Evolutionary conservation across 2,113 vertebrate species (phyloP), one percentile per base, ranked within the genome.

Genomic region (Hemibagrus wyckioides): DNA sequence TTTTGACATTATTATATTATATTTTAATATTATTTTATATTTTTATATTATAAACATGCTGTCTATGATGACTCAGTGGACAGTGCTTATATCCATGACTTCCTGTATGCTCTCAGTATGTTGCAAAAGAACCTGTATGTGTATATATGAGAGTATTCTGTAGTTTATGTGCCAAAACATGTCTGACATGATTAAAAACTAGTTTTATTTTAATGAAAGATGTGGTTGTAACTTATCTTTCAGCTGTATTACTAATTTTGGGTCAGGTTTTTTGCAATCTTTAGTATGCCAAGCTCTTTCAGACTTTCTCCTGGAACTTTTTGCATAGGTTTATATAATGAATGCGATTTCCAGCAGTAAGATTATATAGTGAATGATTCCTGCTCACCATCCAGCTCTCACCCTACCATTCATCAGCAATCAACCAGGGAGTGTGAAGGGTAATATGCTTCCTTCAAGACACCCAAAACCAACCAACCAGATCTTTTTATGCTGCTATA

Each of bases 61-160:
- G 8, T 41, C 67, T 50, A 1, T 50, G 33, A 63, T 9, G 54
- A 63, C 69, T 86, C 85, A 80, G 28, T 65, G 57, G 44, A 14
- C n/a, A 65, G 23, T 69, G 59, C 52, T 67, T 71, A 75, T 4
- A 79, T 67, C 33, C 50, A 17, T 73, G 65, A 59, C 2, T 83
- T 87, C 69, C 48, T 19, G 59, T 59, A 44, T 56, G n/a, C 59
- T 76, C 67, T 44, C 30, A 61, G 33, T 82, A 28, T 67, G 44
- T 44, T 25, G 33, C 36, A 76, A 14, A 59, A 67, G 11, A 89
- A 6, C 6, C 30, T 56, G 61, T 67, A 2, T 65, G 23, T 77
- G 65, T 80, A 10, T 61, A 79, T 69, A 48, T 76, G 84, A 33
- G 33, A 71, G 33, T 39, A 19, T 30, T 69, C 33, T 36, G 67